These are phyloP conservation scores for Sphenodon punctatus DNA, from an alignment of 2,797 vertebrate species.

Conservation along the genomic window DNA sequence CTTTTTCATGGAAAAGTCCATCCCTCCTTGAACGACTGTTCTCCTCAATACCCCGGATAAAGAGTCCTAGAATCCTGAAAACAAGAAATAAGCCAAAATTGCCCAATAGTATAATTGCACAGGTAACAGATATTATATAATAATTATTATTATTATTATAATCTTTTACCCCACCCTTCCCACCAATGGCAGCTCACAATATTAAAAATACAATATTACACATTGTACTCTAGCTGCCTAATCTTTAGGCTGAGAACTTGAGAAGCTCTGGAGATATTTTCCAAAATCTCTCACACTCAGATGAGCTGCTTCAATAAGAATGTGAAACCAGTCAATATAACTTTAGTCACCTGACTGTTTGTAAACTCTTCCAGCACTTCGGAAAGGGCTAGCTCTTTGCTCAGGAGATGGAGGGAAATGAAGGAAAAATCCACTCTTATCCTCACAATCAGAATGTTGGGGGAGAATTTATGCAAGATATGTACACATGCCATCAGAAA, in stretches of 20 bases:
- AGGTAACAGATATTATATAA: too few species aligned
- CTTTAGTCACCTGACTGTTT: neutral
- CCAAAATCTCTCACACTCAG: neutral
- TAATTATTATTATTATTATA: neutral
- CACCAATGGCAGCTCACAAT: too few species aligned
- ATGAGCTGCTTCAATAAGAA: constrained; percentile 2
- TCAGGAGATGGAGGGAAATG: neutral
- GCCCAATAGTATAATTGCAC: too few species aligned
- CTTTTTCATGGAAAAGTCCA: constrained; percentile 89
- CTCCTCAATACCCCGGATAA: constrained; percentile 92
- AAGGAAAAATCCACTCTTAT: neutral
- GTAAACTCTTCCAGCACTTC: neutral
- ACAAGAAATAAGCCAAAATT: neutral
- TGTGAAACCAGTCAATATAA: neutral
- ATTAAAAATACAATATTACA: constrained; percentile 31
- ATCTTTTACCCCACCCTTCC: too few species aligned
- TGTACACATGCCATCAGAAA: neutral
- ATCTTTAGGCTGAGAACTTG: too few species aligned
- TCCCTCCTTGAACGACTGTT: constrained; percentile 90
- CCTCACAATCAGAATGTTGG: neutral
- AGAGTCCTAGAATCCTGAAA: constrained; percentile 88
- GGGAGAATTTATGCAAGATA: neutral
- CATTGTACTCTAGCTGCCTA: constrained; percentile 9
- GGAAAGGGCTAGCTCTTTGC: neutral
- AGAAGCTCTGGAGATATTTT: too few species aligned